Percentiles rank a stretch among this genome's conserved stretches.
phyloP scores from a whole-genome alignment of 2,888 invertebrate genomes.

The Spodoptera exigua region DNA sequence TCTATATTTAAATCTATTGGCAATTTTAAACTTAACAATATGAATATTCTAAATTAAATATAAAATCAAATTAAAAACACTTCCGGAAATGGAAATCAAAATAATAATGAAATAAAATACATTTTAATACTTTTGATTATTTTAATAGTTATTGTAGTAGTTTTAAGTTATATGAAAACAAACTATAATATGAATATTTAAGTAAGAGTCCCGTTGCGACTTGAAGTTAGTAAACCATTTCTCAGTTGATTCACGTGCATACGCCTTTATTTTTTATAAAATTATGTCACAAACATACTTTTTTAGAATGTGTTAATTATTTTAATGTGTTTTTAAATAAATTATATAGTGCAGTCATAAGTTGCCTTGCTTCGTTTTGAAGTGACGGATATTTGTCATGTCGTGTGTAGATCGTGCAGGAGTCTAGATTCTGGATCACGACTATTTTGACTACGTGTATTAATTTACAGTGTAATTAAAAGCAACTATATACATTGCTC shows the following conservation, averaged over 20 bases:
- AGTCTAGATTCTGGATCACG: conserved; percentile 12
- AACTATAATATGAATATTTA: too few species aligned
- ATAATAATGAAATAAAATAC: conserved; percentile 19
- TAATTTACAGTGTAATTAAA: conserved; percentile 35
- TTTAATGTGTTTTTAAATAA: not conserved
- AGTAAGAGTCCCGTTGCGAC: too few species aligned
- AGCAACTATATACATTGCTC: conserved; percentile 38
- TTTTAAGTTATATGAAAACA: too few species aligned
- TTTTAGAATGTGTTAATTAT: not conserved
- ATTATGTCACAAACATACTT: too few species aligned
- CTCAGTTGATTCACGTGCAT: too few species aligned
- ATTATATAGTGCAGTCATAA: not conserved
- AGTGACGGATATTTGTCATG: conserved; percentile 3
- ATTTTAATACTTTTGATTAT: not conserved
- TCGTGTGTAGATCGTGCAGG: conserved; percentile 10
- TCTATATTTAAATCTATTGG: not conserved
- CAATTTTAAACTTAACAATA: not conserved
- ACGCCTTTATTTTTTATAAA: too few species aligned
- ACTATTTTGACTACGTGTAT: conserved; percentile 16
- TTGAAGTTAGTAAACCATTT: too few species aligned
- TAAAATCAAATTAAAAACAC: conserved; percentile 3
- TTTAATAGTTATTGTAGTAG: not conserved
- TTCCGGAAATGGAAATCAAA: conserved; percentile 11
- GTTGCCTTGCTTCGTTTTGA: not conserved
- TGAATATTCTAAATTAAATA: too few species aligned